Evolutionary conservation across 2,113 vertebrate genomes (phyloP).

Genomic region (Pagrus major): DNA sequence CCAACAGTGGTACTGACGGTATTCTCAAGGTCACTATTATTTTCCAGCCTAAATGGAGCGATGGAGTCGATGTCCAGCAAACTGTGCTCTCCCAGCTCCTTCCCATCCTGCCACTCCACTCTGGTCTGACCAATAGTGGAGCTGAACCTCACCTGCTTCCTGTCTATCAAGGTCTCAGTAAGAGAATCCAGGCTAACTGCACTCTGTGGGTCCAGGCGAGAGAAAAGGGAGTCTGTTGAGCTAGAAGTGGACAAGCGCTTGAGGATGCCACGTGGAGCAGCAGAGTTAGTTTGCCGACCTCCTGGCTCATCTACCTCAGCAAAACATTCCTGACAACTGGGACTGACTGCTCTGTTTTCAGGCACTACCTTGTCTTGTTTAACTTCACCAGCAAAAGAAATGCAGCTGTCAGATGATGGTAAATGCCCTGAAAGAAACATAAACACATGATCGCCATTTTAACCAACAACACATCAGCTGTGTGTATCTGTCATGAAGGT

Average conservation of each 20-base stretch:
- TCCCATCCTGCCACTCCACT: conserved; percentile 50
- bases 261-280: conserved; percentile 82
- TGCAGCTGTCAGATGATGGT: conserved; percentile 68
- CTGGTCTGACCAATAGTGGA: conserved; percentile 57
- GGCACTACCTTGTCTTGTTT: conserved; percentile 75
- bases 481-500: conserved; percentile 3
- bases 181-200: conserved; percentile 36
- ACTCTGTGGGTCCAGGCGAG: conserved; percentile 60
- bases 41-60: conserved; percentile 20
- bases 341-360: conserved; percentile 80
- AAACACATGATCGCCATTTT: conserved; percentile 6
- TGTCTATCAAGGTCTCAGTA: conserved; percentile 77
- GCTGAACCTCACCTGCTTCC: conserved; percentile 89
- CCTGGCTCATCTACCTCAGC: conserved; percentile 60
- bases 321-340: conserved; percentile 55
- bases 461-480: conserved; percentile 9
- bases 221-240: conserved; percentile 85
- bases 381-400: conserved; percentile 52
- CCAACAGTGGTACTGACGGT: not conserved
- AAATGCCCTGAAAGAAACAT: conserved; percentile 82
- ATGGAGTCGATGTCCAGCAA: conserved; percentile 78
- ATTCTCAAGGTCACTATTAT: conserved; percentile 7
- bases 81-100: conserved; percentile 80
- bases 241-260: conserved; percentile 85
- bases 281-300: conserved; percentile 39